Evolutionary conservation across 1,140 invertebrate genomes (phyloP), one percentile per base, ranked within the genome.

Genomic region (Pantala flavescens): DNA sequence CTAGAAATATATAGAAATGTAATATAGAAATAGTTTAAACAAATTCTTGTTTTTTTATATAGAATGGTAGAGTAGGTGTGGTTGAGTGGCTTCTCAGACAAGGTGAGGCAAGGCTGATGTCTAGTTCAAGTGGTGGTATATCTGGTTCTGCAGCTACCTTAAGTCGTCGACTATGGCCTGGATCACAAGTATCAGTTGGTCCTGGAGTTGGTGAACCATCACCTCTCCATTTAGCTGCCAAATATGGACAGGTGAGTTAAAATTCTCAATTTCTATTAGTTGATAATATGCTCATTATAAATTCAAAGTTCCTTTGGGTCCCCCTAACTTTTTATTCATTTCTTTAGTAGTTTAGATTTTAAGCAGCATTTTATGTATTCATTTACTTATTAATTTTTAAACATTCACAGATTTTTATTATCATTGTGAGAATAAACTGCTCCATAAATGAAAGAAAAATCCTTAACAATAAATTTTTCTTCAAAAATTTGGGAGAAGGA

Each of bases 221-320:
- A 2, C 75, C 84, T 12, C 77, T 84, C 9, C 83, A 84, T 77
- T 78, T 79, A 72, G 82, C 82, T 28, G 83, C 83, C 73, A 82
- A 81, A 78, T 83, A 83, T 78, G 80, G 80, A 36, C 77, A 80
- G 74, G 77, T 80, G 74, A 71, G 43, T 24, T 0, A 71, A 19
- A 24, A n/a, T 0, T 23, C 24, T 73, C 75, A 63, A 63, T 63
- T 7, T 63, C 12, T 63, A 21, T 63, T n/a, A 63, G 14, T 63
- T 63, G 1, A 63, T 63, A 19, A 7, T 63, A 16, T 7, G 12
- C 9, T 2, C 28, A 36, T 2, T 9, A 7, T 16, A 24, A 14
- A n/a, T 12, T 36, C 49, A 63, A 9, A 9, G 28, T 36, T 36
- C 9, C 36, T 36, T 36, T 36, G 28, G 2, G 28, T 36, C 9